phyloP scores from a whole-genome alignment of 2,113 vertebrate genomes.

The Tor tambroides region DNA sequence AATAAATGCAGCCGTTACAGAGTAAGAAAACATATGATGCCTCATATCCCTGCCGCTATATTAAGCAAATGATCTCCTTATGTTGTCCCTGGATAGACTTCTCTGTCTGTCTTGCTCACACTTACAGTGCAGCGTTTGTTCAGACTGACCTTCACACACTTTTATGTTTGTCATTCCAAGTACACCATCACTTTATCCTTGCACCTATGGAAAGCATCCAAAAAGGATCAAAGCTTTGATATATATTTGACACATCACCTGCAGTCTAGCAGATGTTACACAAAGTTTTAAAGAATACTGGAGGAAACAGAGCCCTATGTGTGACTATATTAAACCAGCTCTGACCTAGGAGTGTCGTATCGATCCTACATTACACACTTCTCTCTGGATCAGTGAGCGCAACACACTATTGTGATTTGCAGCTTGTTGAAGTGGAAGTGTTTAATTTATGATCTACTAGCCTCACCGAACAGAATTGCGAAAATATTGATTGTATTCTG shows the following conservation, averaged over 20 bases:
- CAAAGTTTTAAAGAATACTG: not conserved
- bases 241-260: conserved; percentile 22
- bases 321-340: conserved; percentile 1
- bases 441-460: conserved; percentile 10
- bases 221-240: conserved; percentile 8
- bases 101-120: not conserved
- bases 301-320: not conserved
- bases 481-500: conserved; percentile 13
- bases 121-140: not conserved
- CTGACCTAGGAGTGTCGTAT: not conserved
- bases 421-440: conserved; percentile 18
- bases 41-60: no score
- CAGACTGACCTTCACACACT: not conserved
- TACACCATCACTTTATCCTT: not conserved
- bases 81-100: not conserved
- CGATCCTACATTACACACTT: conserved; percentile 3
- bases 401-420: conserved; percentile 5
- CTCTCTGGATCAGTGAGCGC: conserved; percentile 14
- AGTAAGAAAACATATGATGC: no score
- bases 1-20: no score
- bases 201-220: not conserved
- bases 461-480: not conserved
- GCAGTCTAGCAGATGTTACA: not conserved
- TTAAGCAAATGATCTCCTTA: not conserved
- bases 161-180: not conserved